Conservation (phyloP, 2,113 vertebrate species). For the Sinocyclocheilus anophthalmus region DNA sequence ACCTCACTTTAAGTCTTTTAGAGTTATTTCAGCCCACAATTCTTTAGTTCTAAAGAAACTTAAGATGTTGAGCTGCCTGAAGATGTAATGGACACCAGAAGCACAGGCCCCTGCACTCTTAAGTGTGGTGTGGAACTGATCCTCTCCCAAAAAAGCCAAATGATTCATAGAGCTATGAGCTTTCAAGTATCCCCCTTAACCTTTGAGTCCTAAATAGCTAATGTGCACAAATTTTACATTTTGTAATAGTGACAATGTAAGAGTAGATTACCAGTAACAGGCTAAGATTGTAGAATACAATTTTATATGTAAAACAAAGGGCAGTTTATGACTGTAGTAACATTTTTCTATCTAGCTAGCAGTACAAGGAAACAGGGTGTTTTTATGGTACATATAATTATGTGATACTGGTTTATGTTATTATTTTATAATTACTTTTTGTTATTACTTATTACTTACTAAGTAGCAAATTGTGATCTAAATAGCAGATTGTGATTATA, state of each 20-base stretch:
- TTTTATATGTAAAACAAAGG: not conserved
- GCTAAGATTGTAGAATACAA: not conserved
- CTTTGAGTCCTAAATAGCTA: slow-evolving; percentile 6
- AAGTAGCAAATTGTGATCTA: not conserved
- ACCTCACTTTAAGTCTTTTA: not conserved
- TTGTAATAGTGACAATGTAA: not conserved
- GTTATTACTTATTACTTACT: too few relatives aligned
- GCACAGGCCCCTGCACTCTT: slow-evolving; percentile 59
- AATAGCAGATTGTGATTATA: not conserved
- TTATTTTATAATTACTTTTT: not conserved
- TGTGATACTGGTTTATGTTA: not conserved
- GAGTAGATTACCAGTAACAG: not conserved
- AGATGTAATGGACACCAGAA: slow-evolving; percentile 19
- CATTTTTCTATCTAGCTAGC: not conserved
- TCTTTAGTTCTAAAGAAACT: not conserved
- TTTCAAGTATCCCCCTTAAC: slow-evolving; percentile 54
- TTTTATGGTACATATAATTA: not conserved
- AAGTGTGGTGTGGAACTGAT: slow-evolving; percentile 47
- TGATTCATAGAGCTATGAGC: slow-evolving; percentile 62
- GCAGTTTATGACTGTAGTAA: not conserved
- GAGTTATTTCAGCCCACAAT: not conserved
- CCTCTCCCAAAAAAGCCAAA: slow-evolving; percentile 49
- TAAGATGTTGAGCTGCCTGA: not conserved
- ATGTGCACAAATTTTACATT: not conserved
- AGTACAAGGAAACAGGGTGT: not conserved